These are phyloP conservation scores for Peromyscus eremicus DNA, from an alignment of 2,797 vertebrate species.

Conservation along the genomic window DNA sequence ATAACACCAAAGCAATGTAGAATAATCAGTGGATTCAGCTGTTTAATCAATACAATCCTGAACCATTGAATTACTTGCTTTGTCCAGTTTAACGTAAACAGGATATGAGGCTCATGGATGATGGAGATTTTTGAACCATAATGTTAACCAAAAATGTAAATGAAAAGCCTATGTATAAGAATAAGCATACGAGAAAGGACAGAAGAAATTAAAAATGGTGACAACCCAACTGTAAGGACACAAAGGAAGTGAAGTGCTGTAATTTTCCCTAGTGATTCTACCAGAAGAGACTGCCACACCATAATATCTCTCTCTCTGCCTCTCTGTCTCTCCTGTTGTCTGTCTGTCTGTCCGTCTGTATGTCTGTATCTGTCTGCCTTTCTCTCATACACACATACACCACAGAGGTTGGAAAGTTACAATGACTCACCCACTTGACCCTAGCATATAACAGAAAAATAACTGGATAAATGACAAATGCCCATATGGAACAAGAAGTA, in stretches of 20 bases:
- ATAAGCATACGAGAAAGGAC: neutral
- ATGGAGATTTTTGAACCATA: neutral
- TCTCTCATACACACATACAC: neutral
- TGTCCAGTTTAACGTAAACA: conserved; percentile 26
- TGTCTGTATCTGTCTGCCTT: neutral
- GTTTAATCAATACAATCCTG: neutral
- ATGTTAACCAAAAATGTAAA: conserved; percentile 26
- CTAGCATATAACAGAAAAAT: neutral
- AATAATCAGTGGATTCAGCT: neutral
- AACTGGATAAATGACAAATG: neutral
- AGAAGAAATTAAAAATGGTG: neutral
- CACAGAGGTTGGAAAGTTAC: neutral
- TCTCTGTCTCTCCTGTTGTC: neutral
- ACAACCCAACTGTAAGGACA: neutral
- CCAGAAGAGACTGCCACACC: neutral
- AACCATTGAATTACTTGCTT: neutral
- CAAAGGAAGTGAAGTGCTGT: neutral
- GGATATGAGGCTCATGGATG: conserved; percentile 9
- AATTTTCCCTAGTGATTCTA: neutral
- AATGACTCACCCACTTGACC: neutral
- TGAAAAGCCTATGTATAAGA: conserved; percentile 8
- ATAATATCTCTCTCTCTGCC: neutral
- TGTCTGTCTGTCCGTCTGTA: neutral
- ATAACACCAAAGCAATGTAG: neutral
- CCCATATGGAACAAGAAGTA: neutral